Evolutionary conservation across 2,888 invertebrate genomes (phyloP), one percentile per base, ranked within the genome.

Genomic region (Hermaeophaga mercurialis): DNA sequence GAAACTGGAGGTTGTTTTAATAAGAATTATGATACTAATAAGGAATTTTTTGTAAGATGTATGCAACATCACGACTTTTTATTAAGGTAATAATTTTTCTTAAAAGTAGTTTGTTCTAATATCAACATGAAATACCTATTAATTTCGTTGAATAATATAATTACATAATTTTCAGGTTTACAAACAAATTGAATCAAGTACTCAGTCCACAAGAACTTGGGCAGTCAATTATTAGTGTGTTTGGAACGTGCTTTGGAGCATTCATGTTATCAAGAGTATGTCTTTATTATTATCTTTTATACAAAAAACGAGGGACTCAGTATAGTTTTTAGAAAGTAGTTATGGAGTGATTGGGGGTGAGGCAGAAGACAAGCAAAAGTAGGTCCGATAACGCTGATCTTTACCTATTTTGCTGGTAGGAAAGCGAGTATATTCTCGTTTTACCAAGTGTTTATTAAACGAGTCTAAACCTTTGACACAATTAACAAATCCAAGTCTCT

Each of bases 231-330:
- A n/a, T 36, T 5, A 38, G 38, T 9, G 9, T 48, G 11, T 24
- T 36, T 18, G 48, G 48, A 22, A 38, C 38, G n/a, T 36, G 48
- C 6, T n/a, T 48, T 36, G 48, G 48, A 36, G 17, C 22, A 17
- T 48, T 38, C 4, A 22, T 48, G 4, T 17, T 38, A 11, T 48
- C 48, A 11, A 48, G 34, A 22, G 47, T 48, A 48, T 9, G 36
- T 36, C n/a, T n/a, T n/a, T n/a, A n/a, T n/a, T n/a, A n/a, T n/a
- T n/a, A n/a, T n/a, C n/a, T n/a, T n/a, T n/a, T n/a, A n/a, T n/a
- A n/a, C n/a, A n/a, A n/a, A n/a, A n/a, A n/a, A n/a, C n/a, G n/a
- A n/a, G n/a, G n/a, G n/a, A n/a, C n/a, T n/a, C n/a, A n/a, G n/a
- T n/a, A n/a, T n/a, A n/a, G n/a, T n/a, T n/a, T n/a, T n/a, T n/a